phyloP scores from a whole-genome alignment of 1,140 invertebrate genomes.

The Drosophila athabasca region DNA sequence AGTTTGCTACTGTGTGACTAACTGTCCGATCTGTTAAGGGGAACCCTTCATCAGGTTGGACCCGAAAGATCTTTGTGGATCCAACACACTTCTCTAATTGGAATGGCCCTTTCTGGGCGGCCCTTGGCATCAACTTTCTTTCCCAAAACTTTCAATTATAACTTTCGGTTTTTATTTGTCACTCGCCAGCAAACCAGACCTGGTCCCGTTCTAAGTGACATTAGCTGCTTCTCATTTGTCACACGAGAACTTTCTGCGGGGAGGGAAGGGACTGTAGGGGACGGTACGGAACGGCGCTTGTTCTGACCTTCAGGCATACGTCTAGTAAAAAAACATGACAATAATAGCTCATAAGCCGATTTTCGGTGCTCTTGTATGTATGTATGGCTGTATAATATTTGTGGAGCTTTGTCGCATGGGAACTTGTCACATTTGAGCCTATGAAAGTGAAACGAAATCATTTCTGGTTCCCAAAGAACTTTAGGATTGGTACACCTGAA shows the following conservation, averaged over 20 bases:
- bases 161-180: conserved; percentile 64
- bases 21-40: conserved; percentile 5
- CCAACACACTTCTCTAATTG: conserved; percentile 61
- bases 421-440: conserved; percentile 9
- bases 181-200: conserved; percentile 30
- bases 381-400: not conserved
- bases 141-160: conserved; percentile 70
- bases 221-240: conserved; percentile 48
- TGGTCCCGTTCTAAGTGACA: conserved; percentile 49
- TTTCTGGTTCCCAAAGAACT: not conserved
- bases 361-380: conserved; percentile 18
- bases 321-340: conserved; percentile 3
- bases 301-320: conserved; percentile 38
- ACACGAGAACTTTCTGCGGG: conserved; percentile 20
- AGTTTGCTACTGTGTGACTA: conserved; percentile 66
- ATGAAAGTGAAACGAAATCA: conserved; percentile 25
- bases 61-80: conserved; percentile 41
- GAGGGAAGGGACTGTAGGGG: too few species aligned
- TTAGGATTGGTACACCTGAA: too few species aligned
- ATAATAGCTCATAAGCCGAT: conserved; percentile 26
- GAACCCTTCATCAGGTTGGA: conserved; percentile 25
- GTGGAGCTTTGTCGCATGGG: conserved; percentile 14
- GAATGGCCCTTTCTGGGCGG: conserved; percentile 46
- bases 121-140: conserved; percentile 63
- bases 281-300: not conserved